Evolutionary conservation across 2,888 invertebrate species (phyloP).

Genomic region (Mechanitis messenoides): DNA sequence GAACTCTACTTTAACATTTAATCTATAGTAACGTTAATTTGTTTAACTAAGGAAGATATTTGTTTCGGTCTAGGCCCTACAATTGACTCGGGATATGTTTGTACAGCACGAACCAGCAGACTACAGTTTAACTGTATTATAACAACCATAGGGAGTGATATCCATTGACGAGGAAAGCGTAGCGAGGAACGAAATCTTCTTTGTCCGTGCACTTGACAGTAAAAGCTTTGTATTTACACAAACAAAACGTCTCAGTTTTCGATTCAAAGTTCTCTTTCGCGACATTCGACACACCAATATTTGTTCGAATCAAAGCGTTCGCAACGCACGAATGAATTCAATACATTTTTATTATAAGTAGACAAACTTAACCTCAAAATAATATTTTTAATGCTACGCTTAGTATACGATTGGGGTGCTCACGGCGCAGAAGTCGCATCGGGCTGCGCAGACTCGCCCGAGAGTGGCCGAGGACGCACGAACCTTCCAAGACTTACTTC

Average conservation of each 20-base stretch:
- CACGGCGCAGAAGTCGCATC: slow-evolving; percentile 39
- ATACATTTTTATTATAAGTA: slow-evolving; percentile 52
- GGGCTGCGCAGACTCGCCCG: slow-evolving; percentile 42
- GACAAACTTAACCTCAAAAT: slow-evolving; percentile 71
- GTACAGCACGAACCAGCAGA: slow-evolving; percentile 43
- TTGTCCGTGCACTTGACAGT: slow-evolving; percentile 75
- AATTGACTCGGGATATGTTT: slow-evolving; percentile 67
- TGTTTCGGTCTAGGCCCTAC: slow-evolving; percentile 51
- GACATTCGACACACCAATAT: slow-evolving; percentile 66
- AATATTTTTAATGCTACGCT: slow-evolving; percentile 69
- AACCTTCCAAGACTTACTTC: slow-evolving; percentile 35
- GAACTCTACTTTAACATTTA: slow-evolving; percentile 60
- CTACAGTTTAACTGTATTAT: slow-evolving; percentile 41
- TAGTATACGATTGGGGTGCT: slow-evolving; percentile 61
- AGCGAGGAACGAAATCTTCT: slow-evolving; percentile 59
- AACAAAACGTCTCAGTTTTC: slow-evolving; percentile 73
- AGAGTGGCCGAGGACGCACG: slow-evolving; percentile 43
- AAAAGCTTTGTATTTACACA: slow-evolving; percentile 75
- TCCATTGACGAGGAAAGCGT: slow-evolving; percentile 49
- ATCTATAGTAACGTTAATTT: slow-evolving; percentile 40
- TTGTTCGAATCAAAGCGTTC: slow-evolving; percentile 42
- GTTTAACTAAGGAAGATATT: slow-evolving; percentile 33
- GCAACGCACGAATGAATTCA: slow-evolving; percentile 42
- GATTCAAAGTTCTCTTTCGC: slow-evolving; percentile 67
- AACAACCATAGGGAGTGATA: slow-evolving; percentile 51